phyloP scores from a whole-genome alignment of 1,140 invertebrate genomes.

The Anastrepha ludens region DNA sequence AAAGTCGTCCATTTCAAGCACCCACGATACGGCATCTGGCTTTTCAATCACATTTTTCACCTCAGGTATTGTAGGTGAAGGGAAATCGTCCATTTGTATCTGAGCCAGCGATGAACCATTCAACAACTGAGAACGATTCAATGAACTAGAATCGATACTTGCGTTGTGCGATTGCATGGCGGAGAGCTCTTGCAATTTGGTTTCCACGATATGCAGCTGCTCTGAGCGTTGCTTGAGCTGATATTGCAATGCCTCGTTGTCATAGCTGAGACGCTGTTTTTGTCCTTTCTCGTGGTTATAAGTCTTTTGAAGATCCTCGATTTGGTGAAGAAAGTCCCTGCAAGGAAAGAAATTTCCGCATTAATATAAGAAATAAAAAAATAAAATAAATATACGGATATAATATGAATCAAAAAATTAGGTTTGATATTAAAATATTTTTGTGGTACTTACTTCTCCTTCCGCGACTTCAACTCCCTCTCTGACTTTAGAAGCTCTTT shows the following conservation, averaged over 20 bases:
- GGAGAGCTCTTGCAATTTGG: slow-evolving; percentile 65
- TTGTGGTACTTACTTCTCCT: slow-evolving; percentile 76
- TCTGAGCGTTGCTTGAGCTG: slow-evolving; percentile 84
- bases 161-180: slow-evolving; percentile 44
- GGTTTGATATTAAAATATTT: too few relatives aligned
- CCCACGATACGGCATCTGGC: slow-evolving; percentile 88
- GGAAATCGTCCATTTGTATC: slow-evolving; percentile 63
- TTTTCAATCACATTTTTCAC: slow-evolving; percentile 89
- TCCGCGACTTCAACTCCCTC: slow-evolving; percentile 68
- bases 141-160: slow-evolving; percentile 50
- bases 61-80: slow-evolving; percentile 79
- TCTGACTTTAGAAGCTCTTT: slow-evolving; percentile 74
- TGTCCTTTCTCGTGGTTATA: slow-evolving; percentile 84
- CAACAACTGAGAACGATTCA: slow-evolving; percentile 18
- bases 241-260: slow-evolving; percentile 92
- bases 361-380: slow-evolving; percentile 23
- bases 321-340: slow-evolving; percentile 78
- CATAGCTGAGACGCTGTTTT: slow-evolving; percentile 83
- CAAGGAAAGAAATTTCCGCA: slow-evolving; percentile 61
- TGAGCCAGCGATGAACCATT: slow-evolving; percentile 41
- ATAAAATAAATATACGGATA: neutral
- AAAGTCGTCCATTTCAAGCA: slow-evolving; percentile 84
- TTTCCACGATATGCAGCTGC: slow-evolving; percentile 64
- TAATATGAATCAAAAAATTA: neutral
- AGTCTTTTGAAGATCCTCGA: slow-evolving; percentile 81